phyloP scores from a whole-genome alignment of 64 coral and sea anemone genomes.

The Montipora cactus region DNA sequence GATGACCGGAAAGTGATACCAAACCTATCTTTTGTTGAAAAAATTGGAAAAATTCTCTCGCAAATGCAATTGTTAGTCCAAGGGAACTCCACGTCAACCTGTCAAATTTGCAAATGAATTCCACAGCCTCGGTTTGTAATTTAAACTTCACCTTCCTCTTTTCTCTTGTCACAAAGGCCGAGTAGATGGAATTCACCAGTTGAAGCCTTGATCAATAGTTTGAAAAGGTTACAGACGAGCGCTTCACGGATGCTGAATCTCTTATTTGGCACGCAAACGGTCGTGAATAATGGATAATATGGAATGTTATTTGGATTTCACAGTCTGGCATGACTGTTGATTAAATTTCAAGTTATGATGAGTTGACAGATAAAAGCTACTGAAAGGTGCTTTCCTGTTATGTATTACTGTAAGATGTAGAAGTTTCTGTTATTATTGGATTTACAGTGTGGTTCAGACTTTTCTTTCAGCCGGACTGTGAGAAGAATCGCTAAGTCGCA shows the following conservation, averaged over 20 bases:
- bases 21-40: too few relatives aligned
- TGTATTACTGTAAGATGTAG: too few relatives aligned
- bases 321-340: not conserved
- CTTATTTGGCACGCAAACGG: not conserved
- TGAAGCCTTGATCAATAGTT: not conserved
- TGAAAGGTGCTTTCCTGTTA: too few relatives aligned
- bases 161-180: not conserved
- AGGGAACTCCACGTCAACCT: not conserved
- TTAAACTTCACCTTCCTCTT: not conserved
- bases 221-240: not conserved
- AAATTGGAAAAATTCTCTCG: not conserved
- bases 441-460: too few relatives aligned
- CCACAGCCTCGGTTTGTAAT: not conserved
- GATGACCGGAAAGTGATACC: too few relatives aligned
- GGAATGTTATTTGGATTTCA: not conserved
- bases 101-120: not conserved
- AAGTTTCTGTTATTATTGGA: too few relatives aligned
- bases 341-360: not conserved
- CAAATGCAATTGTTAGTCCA: not conserved
- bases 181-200: not conserved
- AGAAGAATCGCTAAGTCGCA: too few relatives aligned
- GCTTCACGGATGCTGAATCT: not conserved
- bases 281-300: not conserved
- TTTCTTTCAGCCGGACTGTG: too few relatives aligned
- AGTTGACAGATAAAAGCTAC: too few relatives aligned